These are phyloP conservation scores for Lanius ludovicianus DNA, from an alignment of 2,113 vertebrate genomes.

Conservation along the genomic window DNA sequence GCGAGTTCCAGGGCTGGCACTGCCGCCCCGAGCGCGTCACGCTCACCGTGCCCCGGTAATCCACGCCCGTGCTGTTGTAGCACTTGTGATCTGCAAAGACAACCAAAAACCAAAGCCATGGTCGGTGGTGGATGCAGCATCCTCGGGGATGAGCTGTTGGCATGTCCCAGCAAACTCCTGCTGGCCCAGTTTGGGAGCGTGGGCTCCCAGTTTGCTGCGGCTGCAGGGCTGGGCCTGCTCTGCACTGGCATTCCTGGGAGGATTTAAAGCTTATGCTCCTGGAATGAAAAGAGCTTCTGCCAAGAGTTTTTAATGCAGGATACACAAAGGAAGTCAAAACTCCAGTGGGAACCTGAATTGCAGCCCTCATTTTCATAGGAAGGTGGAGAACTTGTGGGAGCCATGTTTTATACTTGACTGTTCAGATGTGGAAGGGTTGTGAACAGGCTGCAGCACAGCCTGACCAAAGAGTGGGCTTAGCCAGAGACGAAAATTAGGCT, in stretches of 20 bases:
- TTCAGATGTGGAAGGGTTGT: background rate
- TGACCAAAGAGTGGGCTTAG: background rate
- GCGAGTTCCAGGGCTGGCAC: conserved; percentile 98
- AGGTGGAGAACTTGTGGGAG: background rate
- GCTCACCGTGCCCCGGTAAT: conserved; percentile 93
- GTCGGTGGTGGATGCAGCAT: background rate
- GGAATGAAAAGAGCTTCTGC: conserved; percentile 44
- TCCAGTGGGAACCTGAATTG: background rate
- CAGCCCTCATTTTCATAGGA: background rate
- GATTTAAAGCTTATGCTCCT: conserved; percentile 54
- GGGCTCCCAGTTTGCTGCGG: background rate
- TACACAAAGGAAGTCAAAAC: conserved; percentile 7
- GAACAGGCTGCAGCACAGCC: background rate
- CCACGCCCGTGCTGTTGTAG: conserved; percentile 89
- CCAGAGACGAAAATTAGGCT: background rate
- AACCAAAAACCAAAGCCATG: background rate
- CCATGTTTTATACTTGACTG: background rate
- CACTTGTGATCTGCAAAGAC: conserved; percentile 89
- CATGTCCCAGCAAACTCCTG: background rate
- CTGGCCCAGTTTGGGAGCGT: background rate
- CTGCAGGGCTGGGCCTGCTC: background rate
- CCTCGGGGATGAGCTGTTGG: background rate
- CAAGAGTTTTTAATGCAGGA: conserved; percentile 39
- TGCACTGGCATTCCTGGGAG: conserved; percentile 44
- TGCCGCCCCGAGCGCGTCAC: conserved; percentile 91